phyloP scores from a whole-genome alignment of 2,888 invertebrate species.

The Rhagophthalmus giganteus region DNA sequence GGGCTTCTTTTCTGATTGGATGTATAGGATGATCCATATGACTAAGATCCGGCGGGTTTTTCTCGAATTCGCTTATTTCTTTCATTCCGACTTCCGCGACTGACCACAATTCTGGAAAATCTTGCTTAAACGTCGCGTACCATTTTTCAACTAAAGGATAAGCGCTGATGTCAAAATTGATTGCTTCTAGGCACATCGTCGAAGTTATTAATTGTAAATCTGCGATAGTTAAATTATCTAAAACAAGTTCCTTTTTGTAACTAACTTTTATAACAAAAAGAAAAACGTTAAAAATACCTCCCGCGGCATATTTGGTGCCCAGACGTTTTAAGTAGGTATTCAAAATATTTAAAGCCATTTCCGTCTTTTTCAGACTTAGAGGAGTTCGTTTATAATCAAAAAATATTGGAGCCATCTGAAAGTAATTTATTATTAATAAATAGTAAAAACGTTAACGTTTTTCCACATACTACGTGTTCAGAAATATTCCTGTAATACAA shows the following conservation, averaged over 20 bases:
- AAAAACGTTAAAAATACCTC: slow-evolving; percentile 49
- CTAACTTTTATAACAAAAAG: slow-evolving; percentile 7
- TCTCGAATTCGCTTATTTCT: slow-evolving; percentile 67
- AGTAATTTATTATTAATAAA: slow-evolving; percentile 28
- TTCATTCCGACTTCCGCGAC: slow-evolving; percentile 70
- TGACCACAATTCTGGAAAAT: slow-evolving; percentile 70
- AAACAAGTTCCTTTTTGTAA: slow-evolving; percentile 14
- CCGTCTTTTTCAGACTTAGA: slow-evolving; percentile 67
- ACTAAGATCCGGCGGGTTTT: slow-evolving; percentile 73
- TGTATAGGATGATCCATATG: slow-evolving; percentile 74
- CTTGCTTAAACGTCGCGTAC: slow-evolving; percentile 71
- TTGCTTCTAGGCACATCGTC: slow-evolving; percentile 74
- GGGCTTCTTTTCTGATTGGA: slow-evolving; percentile 68
- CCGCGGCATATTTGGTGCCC: slow-evolving; percentile 68
- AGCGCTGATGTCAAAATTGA: slow-evolving; percentile 64
- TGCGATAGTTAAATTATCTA: slow-evolving; percentile 71
- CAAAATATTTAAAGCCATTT: slow-evolving; percentile 67
- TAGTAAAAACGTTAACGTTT: neutral
- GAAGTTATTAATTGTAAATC: slow-evolving; percentile 73
- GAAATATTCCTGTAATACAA: slow-evolving; percentile 73
- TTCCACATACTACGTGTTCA: slow-evolving; percentile 63
- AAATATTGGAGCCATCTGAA: slow-evolving; percentile 75
- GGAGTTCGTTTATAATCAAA: slow-evolving; percentile 73
- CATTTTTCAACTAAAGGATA: slow-evolving; percentile 66
- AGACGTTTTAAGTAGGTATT: slow-evolving; percentile 67